Evolutionary conservation across 2,797 vertebrate genomes (phyloP), one percentile per base, ranked within the genome.

Genomic region (Mallotus villosus): DNA sequence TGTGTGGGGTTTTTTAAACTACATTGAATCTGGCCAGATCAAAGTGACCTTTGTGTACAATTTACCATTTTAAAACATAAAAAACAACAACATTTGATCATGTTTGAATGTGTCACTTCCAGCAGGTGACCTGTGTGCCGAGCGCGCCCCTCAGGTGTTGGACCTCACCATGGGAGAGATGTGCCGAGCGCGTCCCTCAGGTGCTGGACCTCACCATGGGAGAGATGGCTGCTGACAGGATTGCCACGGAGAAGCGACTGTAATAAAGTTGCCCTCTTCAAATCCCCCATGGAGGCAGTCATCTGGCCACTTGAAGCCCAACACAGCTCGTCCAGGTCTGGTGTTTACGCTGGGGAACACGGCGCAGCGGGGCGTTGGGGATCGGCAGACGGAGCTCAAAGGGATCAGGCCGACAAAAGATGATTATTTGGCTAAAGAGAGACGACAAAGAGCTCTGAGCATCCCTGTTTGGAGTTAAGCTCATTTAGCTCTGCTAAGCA

Each of bases 271-370:
- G 61, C 19, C 61, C 61, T 34, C 41, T 24, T 67, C 5, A 67
- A 67, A 67, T 51, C 16, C 24, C 46, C 46, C 8, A 25, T 22
- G 41, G 41, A 67, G 64, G 41, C 2, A 19, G 41, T 67, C 64
- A 25, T 66, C 63, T 66, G 63, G 63, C 63, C 37, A 67, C 64
- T 66, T 66, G 64, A 41, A 51, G 64, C 24, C 51, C 64, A 17
- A 51, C 17, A 68, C 21, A 29, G 66, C 29, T 2, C 49, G 12
- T 29, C 12, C 24, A 53, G 24, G 49, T 67, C 8, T 16, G 29
- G 24, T 34, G 27, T 22, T 14, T 57, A 16, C 19, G 11, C 27
- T 21, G 64, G 27, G n/a, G 9, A 27, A n/a, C n/a, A n/a, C n/a
- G n/a, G n/a, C n/a, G n/a, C n/a, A n/a, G n/a, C n/a, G n/a, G 61